Base-by-base conservation (phyloP, 35 echinoderm and acorn worm genomes). In the Strongylocentrotus purpuratus region DNA sequence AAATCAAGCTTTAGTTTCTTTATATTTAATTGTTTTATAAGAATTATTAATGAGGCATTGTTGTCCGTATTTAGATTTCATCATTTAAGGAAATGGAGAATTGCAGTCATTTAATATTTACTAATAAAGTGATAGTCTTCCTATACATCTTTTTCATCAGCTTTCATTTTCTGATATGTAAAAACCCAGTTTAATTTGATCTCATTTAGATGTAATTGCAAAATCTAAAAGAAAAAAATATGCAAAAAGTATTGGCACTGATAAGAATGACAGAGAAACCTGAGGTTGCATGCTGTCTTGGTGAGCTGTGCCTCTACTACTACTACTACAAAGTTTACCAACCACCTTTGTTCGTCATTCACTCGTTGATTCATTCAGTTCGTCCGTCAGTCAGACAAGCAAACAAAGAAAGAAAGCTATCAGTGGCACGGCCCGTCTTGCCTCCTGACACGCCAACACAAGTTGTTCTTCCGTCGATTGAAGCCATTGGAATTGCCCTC, bases 401-500 rank as follows among this genome's bases (percentile, higher is more conserved):
- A 78, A 78, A 78, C 65, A 78, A 78, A 78, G 65, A 28, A 78
- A 78, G 65, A 78, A 78, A 78, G 65, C 65, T 78, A 78, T 78
- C 65, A 78, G 25, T 78, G 28, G 65, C 65, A 78, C 3, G 65
- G 20, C 22, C 4, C 65, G 18, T 78, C 65, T 78, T 78, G 65
- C 61, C 7, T 28, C 65, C 65, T 78, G 45, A 89, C 45, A 46
- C 87, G 87, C 33, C 45, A 89, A 89, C 87, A 46, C 87, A 89
- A 89, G 87, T 89, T 89, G 87, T 89, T 89, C 87, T 89, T 46
- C 87, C 87, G 87, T 45, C 87, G 87, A 89, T 35, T 89, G 87
- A 89, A 89, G 87, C 87, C 7, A 78, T 78, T 78, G 87, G 87
- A 33, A 31, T 46, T 89, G 31, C 32, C 32, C 87, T 87, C 87